Evolutionary conservation across 2,888 invertebrate species (phyloP).

Genomic region (Brachylomia viminalis): DNA sequence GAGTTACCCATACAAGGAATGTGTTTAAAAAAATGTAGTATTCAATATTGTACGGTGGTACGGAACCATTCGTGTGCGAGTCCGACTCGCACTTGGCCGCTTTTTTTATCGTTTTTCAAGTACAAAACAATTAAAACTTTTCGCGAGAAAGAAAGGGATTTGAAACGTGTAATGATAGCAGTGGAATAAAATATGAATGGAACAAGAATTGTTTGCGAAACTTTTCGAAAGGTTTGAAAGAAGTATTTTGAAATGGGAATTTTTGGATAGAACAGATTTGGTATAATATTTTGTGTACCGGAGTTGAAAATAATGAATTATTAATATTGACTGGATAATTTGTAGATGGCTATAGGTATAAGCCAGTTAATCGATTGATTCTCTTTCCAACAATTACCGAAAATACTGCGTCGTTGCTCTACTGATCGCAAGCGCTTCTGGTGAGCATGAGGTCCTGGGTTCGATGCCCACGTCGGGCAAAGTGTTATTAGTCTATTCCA

Average conservation of each 20-base stretch:
- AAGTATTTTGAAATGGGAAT: constrained; percentile 18
- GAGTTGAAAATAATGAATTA: background rate
- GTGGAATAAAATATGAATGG: constrained; percentile 52
- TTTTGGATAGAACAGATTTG: constrained; percentile 9
- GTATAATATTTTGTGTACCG: constrained; percentile 19
- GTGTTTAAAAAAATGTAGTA: too few relatives aligned
- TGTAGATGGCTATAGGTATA: too few relatives aligned
- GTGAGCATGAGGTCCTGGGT: background rate
- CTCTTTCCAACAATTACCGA: background rate
- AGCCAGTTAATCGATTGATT: background rate
- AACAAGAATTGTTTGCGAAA: constrained; percentile 48
- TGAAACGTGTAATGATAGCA: constrained; percentile 51
- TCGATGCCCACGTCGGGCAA: background rate
- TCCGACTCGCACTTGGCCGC: too few relatives aligned
- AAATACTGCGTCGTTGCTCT: background rate
- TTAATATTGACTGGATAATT: background rate
- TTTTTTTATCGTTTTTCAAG: constrained; percentile 48
- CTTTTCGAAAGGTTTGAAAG: constrained; percentile 44
- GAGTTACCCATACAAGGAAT: too few relatives aligned
- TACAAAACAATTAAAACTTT: constrained; percentile 64
- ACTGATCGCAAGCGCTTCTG: background rate
- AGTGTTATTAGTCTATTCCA: background rate
- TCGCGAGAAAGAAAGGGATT: constrained; percentile 39
- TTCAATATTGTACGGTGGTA: too few relatives aligned
- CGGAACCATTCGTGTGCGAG: too few relatives aligned